phyloP scores from a whole-genome alignment of 2,113 vertebrate species.

The Oceanodroma tethys region DNA sequence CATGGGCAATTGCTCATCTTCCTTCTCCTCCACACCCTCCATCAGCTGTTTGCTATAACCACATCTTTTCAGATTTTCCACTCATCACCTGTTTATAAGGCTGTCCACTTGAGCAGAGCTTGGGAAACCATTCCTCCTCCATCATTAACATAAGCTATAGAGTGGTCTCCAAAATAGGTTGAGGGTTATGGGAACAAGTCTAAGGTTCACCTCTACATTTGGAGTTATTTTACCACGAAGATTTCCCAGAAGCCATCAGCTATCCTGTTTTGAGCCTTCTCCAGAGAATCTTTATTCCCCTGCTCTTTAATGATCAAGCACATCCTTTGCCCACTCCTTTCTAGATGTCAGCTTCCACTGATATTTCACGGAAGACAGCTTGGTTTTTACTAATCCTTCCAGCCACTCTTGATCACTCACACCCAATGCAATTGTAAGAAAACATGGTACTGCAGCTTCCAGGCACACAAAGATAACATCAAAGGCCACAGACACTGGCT shows the following conservation, averaged over 20 bases:
- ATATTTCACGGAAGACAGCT: background rate
- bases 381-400: background rate
- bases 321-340: background rate
- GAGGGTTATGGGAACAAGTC: background rate
- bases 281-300: background rate
- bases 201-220: background rate
- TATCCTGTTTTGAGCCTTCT: background rate
- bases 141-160: background rate
- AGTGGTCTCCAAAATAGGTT: background rate
- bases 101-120: background rate
- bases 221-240: background rate
- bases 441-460: background rate
- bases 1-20: background rate
- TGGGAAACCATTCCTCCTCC: background rate
- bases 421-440: background rate
- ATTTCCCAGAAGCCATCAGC: background rate
- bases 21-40: background rate
- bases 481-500: background rate
- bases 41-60: background rate
- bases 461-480: background rate
- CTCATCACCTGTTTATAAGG: background rate
- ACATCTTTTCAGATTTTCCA: background rate
- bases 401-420: background rate
- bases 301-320: background rate
- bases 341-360: background rate